Conservation (phyloP, 2,113 vertebrate species). For the Mormyrus lacerda region DNA sequence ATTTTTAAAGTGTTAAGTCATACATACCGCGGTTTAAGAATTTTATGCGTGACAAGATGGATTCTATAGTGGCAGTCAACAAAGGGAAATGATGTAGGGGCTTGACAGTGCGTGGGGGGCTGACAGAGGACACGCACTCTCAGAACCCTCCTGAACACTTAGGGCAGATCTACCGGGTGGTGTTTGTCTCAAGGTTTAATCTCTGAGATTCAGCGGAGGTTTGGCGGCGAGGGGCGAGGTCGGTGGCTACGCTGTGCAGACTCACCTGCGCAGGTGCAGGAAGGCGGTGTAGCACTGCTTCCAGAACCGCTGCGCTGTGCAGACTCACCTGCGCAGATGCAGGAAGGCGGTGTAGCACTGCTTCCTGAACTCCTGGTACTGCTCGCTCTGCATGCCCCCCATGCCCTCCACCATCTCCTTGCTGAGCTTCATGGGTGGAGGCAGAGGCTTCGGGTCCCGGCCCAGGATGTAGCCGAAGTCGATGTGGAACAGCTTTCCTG, state of each 20-base stretch:
- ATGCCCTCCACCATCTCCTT: slow-evolving; percentile 99
- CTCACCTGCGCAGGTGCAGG: slow-evolving; percentile 86
- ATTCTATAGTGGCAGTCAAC: no score
- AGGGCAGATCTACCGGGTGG: neutral
- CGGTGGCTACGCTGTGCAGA: neutral
- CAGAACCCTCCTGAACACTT: no score
- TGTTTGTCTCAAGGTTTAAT: neutral
- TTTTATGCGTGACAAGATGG: no score
- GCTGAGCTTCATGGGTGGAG: slow-evolving; percentile 97
- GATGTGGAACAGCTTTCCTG: slow-evolving; percentile 98
- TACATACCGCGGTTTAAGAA: no score
- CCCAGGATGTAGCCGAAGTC: slow-evolving; percentile 98
- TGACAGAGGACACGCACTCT: no score
- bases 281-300: slow-evolving; percentile 98
- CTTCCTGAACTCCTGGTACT: slow-evolving; percentile 97
- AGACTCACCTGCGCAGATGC: slow-evolving; percentile 81
- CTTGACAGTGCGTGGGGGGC: no score
- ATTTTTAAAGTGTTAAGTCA: no score
- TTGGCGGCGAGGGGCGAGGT: neutral
- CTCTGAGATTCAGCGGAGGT: neutral
- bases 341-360: slow-evolving; percentile 98
- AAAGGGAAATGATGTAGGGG: no score
- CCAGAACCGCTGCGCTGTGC: slow-evolving; percentile 67
- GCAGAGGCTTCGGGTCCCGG: slow-evolving; percentile 91
- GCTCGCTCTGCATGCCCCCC: slow-evolving; percentile 96